Evolutionary conservation across 2,113 vertebrate species (phyloP), one percentile per base, ranked within the genome.

Genomic region (Albula goreensis): DNA sequence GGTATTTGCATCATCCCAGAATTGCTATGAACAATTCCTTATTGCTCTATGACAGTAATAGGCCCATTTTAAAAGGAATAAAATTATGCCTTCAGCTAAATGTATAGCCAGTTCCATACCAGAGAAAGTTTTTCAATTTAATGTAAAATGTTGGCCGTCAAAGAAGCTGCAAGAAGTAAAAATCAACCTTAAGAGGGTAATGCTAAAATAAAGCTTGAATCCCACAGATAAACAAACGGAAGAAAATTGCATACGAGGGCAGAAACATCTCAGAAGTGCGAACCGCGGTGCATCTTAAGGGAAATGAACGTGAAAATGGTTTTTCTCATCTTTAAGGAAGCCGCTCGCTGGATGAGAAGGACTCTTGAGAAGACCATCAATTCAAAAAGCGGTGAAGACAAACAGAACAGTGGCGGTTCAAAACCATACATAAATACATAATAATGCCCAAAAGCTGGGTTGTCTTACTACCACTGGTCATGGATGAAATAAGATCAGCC

Each of bases 281-380:
- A 78, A 50, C 85, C 83, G 10, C 4, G 74, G 8, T 31, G n/a
- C 8, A 50, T 80, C 89, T 88, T 79, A 48, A n/a, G 25, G 81
- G 88, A 56, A 19, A 17, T 51, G 56, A 66, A 78, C 74, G 60
- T 86, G 89, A 86, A 89, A 86, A 85, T 41, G 87, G 89, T 89
- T 90, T 89, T 82, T 85, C 80, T 87, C 78, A 85, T 82, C 88
- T 91, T 90, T 87, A 85, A 89, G 87, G 85, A 74, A 74, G 31
- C 70, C 7, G 70, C 2, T 8, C 70, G n/a, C 22, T 6, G 70
- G 70, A 31, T 10, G 70, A 74, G 25, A 22, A 10, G 70, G 70
- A 2, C 70, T 2, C 8, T 9, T 5, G 70, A 74, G 70, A 31
- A 74, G 70, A 74, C 0, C 70, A 56, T 9, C 6, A 7, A 7